Evolutionary conservation across 2,113 vertebrate genomes (phyloP).

Genomic region (Platysternon megacephalum): DNA sequence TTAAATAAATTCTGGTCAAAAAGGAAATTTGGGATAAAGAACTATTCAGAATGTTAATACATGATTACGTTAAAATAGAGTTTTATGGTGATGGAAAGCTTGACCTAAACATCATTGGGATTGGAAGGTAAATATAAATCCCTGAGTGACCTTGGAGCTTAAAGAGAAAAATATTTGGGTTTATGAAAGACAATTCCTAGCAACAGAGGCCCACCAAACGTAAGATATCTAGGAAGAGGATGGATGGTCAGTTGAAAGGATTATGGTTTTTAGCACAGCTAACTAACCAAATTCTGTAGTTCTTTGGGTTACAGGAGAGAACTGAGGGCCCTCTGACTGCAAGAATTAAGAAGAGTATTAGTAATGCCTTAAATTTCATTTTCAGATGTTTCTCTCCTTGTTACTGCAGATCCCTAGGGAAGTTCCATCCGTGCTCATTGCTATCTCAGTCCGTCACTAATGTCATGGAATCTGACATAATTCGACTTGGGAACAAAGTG

Average conservation of each 20-base stretch:
- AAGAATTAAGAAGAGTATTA: background rate
- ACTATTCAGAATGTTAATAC: too few relatives aligned
- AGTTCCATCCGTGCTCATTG: rapidly evolving
- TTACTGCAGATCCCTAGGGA: background rate
- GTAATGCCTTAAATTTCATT: background rate
- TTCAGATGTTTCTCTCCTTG: background rate
- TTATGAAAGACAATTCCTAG: conserved; percentile 27
- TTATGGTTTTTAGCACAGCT: background rate
- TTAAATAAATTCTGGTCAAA: background rate
- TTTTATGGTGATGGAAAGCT: background rate
- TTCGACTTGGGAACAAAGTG: background rate
- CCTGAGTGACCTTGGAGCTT: conserved; percentile 7
- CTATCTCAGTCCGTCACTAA: background rate
- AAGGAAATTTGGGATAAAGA: background rate
- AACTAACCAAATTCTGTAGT: conserved; percentile 12
- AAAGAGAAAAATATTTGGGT: background rate
- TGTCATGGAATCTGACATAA: background rate
- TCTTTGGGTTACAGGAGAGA: background rate
- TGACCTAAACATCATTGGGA: background rate
- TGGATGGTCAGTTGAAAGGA: background rate
- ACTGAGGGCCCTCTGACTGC: background rate
- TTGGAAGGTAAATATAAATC: background rate
- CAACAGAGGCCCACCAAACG: conserved; percentile 3
- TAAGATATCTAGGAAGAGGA: background rate
- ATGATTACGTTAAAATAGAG: background rate